phyloP scores from a whole-genome alignment of 2,888 invertebrate genomes.

The Theretra japonica region DNA sequence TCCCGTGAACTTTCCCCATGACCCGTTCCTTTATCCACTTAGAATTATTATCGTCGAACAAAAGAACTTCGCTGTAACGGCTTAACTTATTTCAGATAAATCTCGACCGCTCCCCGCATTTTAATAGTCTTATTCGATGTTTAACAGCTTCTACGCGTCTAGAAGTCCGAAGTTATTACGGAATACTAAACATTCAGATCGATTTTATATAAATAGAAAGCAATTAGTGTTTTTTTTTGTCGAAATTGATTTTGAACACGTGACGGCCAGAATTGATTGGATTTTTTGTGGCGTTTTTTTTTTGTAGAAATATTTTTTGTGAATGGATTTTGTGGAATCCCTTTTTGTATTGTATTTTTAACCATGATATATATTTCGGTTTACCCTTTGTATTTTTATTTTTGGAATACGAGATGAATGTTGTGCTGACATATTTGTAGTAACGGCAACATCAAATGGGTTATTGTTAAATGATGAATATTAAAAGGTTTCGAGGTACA shows the following conservation, averaged over 20 bases:
- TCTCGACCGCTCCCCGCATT: conserved; percentile 34
- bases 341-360: neutral
- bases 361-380: neutral
- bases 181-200: conserved; percentile 27
- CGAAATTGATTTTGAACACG: conserved; percentile 6
- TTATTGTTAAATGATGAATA: too few relatives aligned
- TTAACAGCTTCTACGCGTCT: conserved; percentile 32
- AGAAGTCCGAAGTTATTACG: conserved; percentile 30
- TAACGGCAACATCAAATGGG: too few relatives aligned
- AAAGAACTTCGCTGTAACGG: conserved; percentile 29
- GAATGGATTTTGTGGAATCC: neutral
- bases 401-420: too few relatives aligned
- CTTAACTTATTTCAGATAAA: conserved; percentile 31
- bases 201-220: conserved; percentile 23
- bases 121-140: conserved; percentile 38
- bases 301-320: neutral
- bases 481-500: too few relatives aligned
- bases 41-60: conserved; percentile 25
- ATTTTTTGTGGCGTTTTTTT: neutral
- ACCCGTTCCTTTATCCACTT: conserved; percentile 27
- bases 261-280: neutral
- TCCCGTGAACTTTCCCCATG: neutral
- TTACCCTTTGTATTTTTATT: neutral
- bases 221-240: conserved; percentile 19
- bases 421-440: too few relatives aligned